Evolutionary conservation across 2,888 invertebrate species (phyloP).

Genomic region (Andrena camellia): DNA sequence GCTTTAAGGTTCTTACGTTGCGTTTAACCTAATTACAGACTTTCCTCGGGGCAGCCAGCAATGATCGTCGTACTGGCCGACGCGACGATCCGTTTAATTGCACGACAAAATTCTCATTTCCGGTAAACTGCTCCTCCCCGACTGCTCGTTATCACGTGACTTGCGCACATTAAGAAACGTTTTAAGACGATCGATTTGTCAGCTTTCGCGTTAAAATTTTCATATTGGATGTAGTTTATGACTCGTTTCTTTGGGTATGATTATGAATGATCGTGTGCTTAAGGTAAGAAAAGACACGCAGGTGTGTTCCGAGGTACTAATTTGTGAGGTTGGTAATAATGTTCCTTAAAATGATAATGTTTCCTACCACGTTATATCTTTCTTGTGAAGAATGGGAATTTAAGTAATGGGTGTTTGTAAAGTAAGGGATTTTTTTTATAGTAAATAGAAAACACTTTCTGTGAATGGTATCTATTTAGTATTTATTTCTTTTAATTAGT

Average conservation of each 20-base stretch:
- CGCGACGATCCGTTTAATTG: conserved; percentile 47
- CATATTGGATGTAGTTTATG: background rate
- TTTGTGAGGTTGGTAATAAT: too few species aligned
- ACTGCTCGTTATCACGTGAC: background rate
- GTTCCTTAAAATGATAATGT: too few species aligned
- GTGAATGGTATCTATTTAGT: too few species aligned
- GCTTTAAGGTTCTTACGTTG: conserved; percentile 53
- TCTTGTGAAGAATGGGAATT: too few species aligned
- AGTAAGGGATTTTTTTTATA: too few species aligned
- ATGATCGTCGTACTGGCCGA: conserved; percentile 14
- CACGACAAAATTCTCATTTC: conserved; percentile 35
- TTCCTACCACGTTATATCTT: too few species aligned
- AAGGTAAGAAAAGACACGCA: too few species aligned
- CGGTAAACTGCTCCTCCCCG: background rate
- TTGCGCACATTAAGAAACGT: background rate
- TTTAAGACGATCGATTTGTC: background rate
- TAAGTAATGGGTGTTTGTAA: too few species aligned
- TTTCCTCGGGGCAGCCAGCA: conserved; percentile 31
- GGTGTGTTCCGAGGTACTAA: too few species aligned
- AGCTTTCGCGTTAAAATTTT: background rate
- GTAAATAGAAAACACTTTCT: too few species aligned
- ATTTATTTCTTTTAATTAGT: too few species aligned
- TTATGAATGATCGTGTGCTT: too few species aligned
- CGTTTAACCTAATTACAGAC: conserved; percentile 66
- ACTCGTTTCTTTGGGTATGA: background rate